Evolutionary conservation across 2,797 vertebrate genomes (phyloP).

Genomic region (Acanthornis magna): DNA sequence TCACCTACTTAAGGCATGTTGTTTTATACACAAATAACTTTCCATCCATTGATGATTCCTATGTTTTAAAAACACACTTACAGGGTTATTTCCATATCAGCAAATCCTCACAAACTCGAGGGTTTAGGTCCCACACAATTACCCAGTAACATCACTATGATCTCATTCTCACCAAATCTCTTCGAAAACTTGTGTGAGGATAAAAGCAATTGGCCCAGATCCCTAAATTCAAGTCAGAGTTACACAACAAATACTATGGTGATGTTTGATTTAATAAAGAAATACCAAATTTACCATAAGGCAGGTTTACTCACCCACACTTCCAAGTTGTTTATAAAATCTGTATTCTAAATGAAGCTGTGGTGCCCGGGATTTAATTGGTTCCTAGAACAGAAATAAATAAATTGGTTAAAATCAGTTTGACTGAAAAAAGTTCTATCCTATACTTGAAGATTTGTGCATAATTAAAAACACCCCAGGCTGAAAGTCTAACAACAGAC

Average conservation of each 20-base stretch:
- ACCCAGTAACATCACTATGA: neutral
- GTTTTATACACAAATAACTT: neutral
- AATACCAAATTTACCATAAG: neutral
- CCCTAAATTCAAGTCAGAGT: neutral
- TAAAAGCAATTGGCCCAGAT: neutral
- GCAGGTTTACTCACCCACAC: slow-evolving; percentile 81
- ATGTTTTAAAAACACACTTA: neutral
- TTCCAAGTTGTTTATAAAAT: slow-evolving; percentile 98
- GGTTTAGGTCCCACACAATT: neutral
- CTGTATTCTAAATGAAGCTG: slow-evolving; percentile 98
- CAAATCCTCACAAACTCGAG: fast-evolving
- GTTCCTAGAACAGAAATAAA: slow-evolving; percentile 84
- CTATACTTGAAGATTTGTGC: neutral
- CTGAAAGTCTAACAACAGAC: neutral
- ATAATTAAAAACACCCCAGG: neutral
- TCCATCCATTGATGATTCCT: neutral
- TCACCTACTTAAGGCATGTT: neutral
- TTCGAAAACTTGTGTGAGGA: neutral
- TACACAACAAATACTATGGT: neutral
- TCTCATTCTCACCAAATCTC: neutral
- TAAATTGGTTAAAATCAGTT: neutral
- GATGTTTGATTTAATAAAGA: neutral
- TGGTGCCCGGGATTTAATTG: slow-evolving; percentile 97
- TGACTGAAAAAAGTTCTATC: neutral
- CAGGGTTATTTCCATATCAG: neutral